Base-by-base conservation (phyloP, 1,140 invertebrate species). In the Orius insidiosus region DNA sequence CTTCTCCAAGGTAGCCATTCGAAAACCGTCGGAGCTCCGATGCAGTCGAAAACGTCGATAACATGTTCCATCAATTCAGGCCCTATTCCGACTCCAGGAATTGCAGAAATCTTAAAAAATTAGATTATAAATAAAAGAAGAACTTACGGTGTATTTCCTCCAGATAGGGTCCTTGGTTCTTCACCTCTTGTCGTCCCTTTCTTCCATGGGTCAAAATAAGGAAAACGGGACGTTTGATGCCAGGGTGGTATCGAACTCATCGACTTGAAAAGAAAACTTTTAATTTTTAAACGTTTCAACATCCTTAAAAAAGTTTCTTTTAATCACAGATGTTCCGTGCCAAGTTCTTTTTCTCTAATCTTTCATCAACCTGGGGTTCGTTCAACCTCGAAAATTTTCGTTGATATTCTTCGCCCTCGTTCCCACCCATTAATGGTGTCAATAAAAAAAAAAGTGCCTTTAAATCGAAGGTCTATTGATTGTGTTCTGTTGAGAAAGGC, bases 1-100 rank as follows among this genome's bases (percentile, higher is more conserved):
- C 4, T 63, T 63, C 54, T 68, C 65, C 31, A 74, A 58, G 67
- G 57, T 15, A 75, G 60, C 40, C 69, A 63, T 58, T 77, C 74
- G 9, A 35, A 43, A 37, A 14, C 30, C 4, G 43, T 9, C 13
- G 45, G 34, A 4, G 45, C 49, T 8, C 49, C 34, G 8, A 19
- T 24, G 18, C 48, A 45, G 5, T 31, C 40, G 2, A 45, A n/a
- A 4, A 50, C 4, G n/a, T 19, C 32, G n/a, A 15, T 13, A 5
- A 45, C 36, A 6, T 14, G 13, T 3, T 45, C 38, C n/a, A 32
- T 32, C 2, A 39, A 15, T 14, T 45, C 36, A 7, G n/a, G 18
- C 7, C 31, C 37, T 10, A 24, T n/a, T 11, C 41, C 32, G 3
- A 41, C 36, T 18, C 33, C 48, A 33, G 42, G 24, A 34, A 42